Evolutionary conservation across 2,113 vertebrate species (phyloP), one percentile per base, ranked within the genome.

Genomic region (Eulemur macaco): DNA sequence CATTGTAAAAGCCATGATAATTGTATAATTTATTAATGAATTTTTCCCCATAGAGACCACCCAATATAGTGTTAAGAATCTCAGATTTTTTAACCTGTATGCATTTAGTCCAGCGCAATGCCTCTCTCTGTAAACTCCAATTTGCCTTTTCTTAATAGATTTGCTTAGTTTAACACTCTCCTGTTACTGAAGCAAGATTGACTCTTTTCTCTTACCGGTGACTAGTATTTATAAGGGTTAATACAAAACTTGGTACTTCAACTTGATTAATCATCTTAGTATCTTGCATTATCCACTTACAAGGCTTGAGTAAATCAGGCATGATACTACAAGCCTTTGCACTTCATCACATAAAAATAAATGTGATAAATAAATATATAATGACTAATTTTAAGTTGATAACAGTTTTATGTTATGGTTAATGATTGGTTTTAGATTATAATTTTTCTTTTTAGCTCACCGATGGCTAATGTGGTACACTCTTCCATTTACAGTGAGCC

Each of bases 141-240:
- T 94, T 73, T 42, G 13, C 23, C 50, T 97, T 96, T 89, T 87
- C 54, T 83, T 95, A 90, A 81, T 86, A 84, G 56, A 14, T 90
- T 80, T 71, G 5, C 88, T 91, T 77, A 78, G 54, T 83, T 86
- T 54, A 73, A 58, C 20, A 31, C 17, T 82, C 87, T 83, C 13
- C 21, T 74, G 50, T 63, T 94, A 82, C 91, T 84, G 8, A 95
- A 84, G 50, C 58, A 45, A 31, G 2, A 50, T 21, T 74, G 1
- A 64, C 23, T 93, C 11, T 37, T 83, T 52, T 37, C 80, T 94
- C 39, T 82, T 13, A 86, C 27, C 27, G 37, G 27, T 45, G 29
- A 71, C 17, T 64, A 39, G 27, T 89, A 42, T 73, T 93, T 91
- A 68, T 68, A 88, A 92, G 54, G 25, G 8, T 96, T 94, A 89